Evolutionary conservation across 2,888 invertebrate genomes (phyloP), one percentile per base, ranked within the genome.

Genomic region (Electrophaes corylata): DNA sequence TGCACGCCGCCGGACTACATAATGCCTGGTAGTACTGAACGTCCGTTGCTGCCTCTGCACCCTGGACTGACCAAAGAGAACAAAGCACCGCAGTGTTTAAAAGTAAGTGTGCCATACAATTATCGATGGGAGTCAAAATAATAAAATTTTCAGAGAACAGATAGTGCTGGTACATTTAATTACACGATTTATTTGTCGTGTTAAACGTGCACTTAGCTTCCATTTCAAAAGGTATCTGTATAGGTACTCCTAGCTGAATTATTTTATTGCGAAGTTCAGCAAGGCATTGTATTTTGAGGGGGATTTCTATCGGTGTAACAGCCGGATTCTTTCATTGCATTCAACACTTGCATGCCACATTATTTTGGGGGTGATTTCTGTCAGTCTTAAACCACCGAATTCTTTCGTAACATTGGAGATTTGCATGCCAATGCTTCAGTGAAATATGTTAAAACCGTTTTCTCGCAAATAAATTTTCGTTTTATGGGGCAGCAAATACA

Each of bases 1-100:
- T 99, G 98, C 82, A 98, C 98, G 0, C 99, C 99, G 1, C 98
- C 99, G 0, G 98, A 98, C 76, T 98, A 96, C 84, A 98, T 99
- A 73, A 96, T 98, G 94, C 99, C 99, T 0, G 96, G 96, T 14
- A 94, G 95, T 65, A 96, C 95, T 74, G 98, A 99, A 49, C 93
- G 98, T 18, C 98, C 98, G 0, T 83, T 99, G 44, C 83, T 96
- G 62, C 97, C 98, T 3, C 86, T 99, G 54, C 98, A 98, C 81
- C 98, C 98, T 0, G 94, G 94, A 33, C 93, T 94, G 62, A 93
- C 95, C 11, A 98, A 98, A 79, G 98, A 98, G 71, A 95, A 96
- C 67, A 98, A 97, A 84, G 95, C 95, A 48, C 96, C 96, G 11
- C 96, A 96, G 72, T 97, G 97, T 72, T 93, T 97, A 47, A 98